These are phyloP conservation scores for Caenorhabditis latens DNA, from an alignment of 1,140 invertebrate species.

Conservation along the genomic window DNA sequence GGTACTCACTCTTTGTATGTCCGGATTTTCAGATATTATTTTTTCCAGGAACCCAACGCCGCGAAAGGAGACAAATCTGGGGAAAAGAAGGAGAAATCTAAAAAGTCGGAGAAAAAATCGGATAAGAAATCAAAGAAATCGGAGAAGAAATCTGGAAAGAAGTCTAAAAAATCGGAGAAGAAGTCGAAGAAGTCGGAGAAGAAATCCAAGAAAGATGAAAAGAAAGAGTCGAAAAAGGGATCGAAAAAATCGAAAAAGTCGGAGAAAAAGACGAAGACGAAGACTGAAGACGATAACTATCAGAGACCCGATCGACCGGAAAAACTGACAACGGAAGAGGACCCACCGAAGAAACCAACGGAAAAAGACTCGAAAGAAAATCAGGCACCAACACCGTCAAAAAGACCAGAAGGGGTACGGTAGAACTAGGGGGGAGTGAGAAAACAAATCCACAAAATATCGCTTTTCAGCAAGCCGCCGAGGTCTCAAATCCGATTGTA, in stretches of 20 bases:
- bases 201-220: background rate
- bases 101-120: background rate
- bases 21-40: background rate
- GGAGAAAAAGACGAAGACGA: background rate
- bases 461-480: background rate
- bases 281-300: background rate
- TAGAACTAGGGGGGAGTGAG: background rate
- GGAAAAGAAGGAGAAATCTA: background rate
- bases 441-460: background rate
- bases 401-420: background rate
- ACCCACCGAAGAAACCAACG: background rate
- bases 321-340: background rate
- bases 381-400: background rate
- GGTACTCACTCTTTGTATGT: too few species aligned
- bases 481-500: constrained; percentile 11
- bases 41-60: background rate
- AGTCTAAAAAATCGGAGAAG: background rate
- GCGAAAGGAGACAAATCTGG: background rate
- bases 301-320: background rate
- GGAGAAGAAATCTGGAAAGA: background rate
- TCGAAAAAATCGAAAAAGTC: constrained; percentile 7
- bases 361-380: background rate
- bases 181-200: constrained; percentile 6
- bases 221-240: background rate
- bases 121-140: background rate